Evolutionary conservation across 2,113 vertebrate genomes (phyloP).

Genomic region (Nothocercus julius): DNA sequence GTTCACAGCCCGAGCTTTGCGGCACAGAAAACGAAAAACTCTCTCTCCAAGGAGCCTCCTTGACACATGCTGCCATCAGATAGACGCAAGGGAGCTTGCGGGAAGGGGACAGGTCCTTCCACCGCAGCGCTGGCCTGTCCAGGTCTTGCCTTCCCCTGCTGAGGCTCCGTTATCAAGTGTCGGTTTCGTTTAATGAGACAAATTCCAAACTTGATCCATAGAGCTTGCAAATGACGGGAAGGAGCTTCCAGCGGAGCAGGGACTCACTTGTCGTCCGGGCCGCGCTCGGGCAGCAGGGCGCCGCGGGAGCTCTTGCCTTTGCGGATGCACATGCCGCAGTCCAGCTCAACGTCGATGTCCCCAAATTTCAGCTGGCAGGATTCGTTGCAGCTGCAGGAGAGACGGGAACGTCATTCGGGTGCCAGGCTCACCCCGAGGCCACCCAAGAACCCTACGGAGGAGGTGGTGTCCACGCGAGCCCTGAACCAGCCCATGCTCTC

Average conservation of each 20-base stretch:
- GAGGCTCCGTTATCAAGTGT: background rate
- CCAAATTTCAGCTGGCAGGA: conserved; percentile 29
- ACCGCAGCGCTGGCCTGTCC: rapidly evolving
- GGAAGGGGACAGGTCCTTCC: background rate
- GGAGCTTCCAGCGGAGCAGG: background rate
- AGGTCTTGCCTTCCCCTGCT: background rate
- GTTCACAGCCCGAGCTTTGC: background rate
- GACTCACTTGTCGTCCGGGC: conserved; percentile 32
- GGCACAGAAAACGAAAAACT: background rate
- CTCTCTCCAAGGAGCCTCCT: background rate
- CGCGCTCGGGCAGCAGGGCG: background rate
- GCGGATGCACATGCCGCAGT: conserved; percentile 45
- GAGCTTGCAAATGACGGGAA: background rate
- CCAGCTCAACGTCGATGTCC: conserved; percentile 55
- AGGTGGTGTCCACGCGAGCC: background rate
- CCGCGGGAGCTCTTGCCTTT: background rate
- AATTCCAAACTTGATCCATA: background rate
- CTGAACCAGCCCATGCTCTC: rapidly evolving
- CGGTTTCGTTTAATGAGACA: background rate
- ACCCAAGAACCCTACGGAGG: rapidly evolving
- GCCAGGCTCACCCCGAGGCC: background rate
- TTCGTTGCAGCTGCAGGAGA: conserved; percentile 38
- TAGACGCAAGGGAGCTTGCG: no score
- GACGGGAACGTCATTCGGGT: background rate
- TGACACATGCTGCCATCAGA: rapidly evolving